Evolutionary conservation across 1,140 invertebrate genomes (phyloP), one percentile per base, ranked within the genome.

Genomic region (Anadara kagoshimensis): DNA sequence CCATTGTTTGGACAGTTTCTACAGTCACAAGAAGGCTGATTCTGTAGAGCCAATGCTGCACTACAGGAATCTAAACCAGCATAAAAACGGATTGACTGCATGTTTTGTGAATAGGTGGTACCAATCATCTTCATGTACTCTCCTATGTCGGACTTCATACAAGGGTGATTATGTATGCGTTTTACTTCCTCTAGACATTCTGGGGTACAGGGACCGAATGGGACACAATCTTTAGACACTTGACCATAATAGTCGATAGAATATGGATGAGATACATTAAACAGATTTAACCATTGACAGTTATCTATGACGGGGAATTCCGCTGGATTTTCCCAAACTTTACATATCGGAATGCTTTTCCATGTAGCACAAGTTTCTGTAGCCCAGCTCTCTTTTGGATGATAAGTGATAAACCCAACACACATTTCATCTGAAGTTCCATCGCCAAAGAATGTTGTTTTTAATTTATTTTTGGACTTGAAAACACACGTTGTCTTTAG

Each of bases 361-460:
- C 57, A 73, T 7, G 53, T 36, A 20, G 59, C 14, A 26, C 76
- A 78, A 14, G 14, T 18, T 18, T 45, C n/a, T 0, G 14, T 8
- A 1, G 44, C 45, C 24, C 75, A 16, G 64, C 76, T 76, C 26
- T 77, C 43, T 45, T 44, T 36, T 26, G 73, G 73, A 47, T 66
- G 62, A 54, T 66, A 65, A 29, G 63, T 65, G 20, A 82, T 29
- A 65, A 79, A 78, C 0, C 78, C 75, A 44, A 68, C 76, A 24
- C 80, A 82, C 80, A 82, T 82, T 66, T 82, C 80, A 10, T 79
- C 75, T 18, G 24, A 54, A 10, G 80, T 79, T 12, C 65, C 78
- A 16, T 70, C 71, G 0, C 79, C 79, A 12, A 20, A 68, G 11
- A 51, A 49, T 4, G 62, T 71, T 10, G 75, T 77, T n/a, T 44